Evolutionary conservation across 2,113 vertebrate genomes (phyloP).

Genomic region (Neogobius melanostomus): DNA sequence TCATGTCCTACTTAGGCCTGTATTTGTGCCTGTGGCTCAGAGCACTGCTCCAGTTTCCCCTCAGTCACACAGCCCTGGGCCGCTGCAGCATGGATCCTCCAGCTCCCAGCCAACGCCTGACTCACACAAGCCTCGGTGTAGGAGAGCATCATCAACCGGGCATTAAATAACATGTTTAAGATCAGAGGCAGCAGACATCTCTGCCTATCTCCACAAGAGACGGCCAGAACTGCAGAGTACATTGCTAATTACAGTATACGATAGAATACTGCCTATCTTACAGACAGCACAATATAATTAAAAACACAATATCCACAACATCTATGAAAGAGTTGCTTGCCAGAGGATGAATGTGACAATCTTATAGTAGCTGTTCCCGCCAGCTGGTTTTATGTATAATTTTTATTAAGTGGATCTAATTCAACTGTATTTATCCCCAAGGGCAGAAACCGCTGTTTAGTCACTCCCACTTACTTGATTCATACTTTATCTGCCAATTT

Average conservation of each 20-base stretch:
- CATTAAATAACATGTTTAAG: slow-evolving; percentile 19
- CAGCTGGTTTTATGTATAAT: too few species aligned
- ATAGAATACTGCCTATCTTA: background rate
- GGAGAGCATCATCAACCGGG: slow-evolving; percentile 8
- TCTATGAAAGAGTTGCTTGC: too few species aligned
- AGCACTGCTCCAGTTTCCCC: slow-evolving; percentile 64
- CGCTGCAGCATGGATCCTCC: slow-evolving; percentile 50
- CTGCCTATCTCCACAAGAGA: background rate
- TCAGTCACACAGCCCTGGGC: slow-evolving; percentile 50
- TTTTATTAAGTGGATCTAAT: background rate
- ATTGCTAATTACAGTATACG: too few species aligned
- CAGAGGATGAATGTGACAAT: too few species aligned
- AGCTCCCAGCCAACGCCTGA: slow-evolving; percentile 45
- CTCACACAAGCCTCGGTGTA: slow-evolving; percentile 51
- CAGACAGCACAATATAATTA: too few species aligned
- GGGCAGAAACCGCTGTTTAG: background rate
- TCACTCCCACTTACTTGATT: background rate
- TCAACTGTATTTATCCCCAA: background rate
- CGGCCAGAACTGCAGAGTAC: background rate
- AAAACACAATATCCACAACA: too few species aligned
- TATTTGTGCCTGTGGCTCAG: slow-evolving; percentile 65
- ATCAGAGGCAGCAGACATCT: background rate
- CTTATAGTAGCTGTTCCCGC: too few species aligned
- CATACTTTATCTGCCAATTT: background rate
- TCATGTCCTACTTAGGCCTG: slow-evolving; percentile 69